A percentile compares a stretch with the other conserved stretches of the same genome.
Evolutionary conservation across 2,888 invertebrate species (phyloP).

Genomic region (Coremacera marginata): DNA sequence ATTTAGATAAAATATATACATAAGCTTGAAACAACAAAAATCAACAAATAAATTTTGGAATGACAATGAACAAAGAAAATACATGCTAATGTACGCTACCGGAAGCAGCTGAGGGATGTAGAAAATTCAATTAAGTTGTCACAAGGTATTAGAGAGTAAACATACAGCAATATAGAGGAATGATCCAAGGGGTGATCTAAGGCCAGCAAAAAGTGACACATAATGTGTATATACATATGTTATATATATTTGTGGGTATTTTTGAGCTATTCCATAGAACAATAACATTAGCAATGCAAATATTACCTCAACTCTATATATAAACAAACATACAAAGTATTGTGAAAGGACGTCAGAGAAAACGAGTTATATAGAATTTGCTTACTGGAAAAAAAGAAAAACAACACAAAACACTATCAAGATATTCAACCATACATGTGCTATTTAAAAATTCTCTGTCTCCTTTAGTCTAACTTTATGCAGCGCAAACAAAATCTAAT

Average conservation of each 20-base stretch:
- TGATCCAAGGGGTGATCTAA: no score
- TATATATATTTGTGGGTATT: background rate
- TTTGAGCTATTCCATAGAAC: background rate
- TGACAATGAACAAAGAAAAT: background rate
- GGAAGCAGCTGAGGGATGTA: background rate
- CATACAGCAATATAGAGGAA: background rate
- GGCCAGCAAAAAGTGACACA: no score
- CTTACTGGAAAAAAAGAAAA: no score
- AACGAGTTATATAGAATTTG: no score
- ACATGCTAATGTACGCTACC: background rate
- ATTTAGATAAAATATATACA: background rate
- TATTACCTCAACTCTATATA: background rate
- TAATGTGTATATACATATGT: no score
- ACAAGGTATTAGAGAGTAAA: background rate
- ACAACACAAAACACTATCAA: no score
- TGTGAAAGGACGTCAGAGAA: no score
- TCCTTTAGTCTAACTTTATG: no score
- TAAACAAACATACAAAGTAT: no score
- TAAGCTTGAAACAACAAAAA: background rate
- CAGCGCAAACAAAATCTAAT: no score
- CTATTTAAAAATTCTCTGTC: no score
- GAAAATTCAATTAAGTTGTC: conserved; percentile 19
- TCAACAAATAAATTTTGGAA: background rate
- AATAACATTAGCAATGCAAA: background rate
- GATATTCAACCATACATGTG: no score